phyloP scores from a whole-genome alignment of 2,888 invertebrate species.

The Pachymerium ferrugineum region DNA sequence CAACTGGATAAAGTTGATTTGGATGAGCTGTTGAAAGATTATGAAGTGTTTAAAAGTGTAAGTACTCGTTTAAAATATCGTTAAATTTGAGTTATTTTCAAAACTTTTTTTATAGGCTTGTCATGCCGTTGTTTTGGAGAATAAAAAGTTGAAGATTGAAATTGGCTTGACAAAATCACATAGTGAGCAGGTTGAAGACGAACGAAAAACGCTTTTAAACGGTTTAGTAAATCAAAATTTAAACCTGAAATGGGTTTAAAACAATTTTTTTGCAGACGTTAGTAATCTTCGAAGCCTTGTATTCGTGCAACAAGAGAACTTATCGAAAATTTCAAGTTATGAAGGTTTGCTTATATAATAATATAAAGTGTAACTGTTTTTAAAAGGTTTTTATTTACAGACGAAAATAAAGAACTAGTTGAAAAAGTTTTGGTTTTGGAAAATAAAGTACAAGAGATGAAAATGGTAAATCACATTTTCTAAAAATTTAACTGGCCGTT shows the following conservation, averaged over 20 bases:
- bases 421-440: not conserved
- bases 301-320: not conserved
- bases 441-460: not conserved
- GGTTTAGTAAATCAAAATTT: not conserved
- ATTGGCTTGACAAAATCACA: not conserved
- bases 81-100: not conserved
- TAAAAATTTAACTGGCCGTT: no score
- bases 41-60: not conserved
- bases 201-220: not conserved
- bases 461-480: no score
- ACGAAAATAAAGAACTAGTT: not conserved
- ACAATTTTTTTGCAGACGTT: not conserved
- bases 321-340: not conserved
- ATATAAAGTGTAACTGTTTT: not conserved
- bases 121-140: not conserved
- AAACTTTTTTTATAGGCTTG: not conserved
- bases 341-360: not conserved
- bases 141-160: not conserved
- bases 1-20: not conserved
- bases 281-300: not conserved
- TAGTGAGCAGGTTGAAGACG: not conserved
- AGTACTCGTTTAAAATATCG: not conserved
- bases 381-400: not conserved
- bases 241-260: not conserved
- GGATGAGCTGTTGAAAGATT: not conserved